A percentile compares a stretch with the other conserved stretches of the same genome.
phyloP scores from a whole-genome alignment of 2,888 invertebrate species.

The Chrysotoxum bicinctum region DNA sequence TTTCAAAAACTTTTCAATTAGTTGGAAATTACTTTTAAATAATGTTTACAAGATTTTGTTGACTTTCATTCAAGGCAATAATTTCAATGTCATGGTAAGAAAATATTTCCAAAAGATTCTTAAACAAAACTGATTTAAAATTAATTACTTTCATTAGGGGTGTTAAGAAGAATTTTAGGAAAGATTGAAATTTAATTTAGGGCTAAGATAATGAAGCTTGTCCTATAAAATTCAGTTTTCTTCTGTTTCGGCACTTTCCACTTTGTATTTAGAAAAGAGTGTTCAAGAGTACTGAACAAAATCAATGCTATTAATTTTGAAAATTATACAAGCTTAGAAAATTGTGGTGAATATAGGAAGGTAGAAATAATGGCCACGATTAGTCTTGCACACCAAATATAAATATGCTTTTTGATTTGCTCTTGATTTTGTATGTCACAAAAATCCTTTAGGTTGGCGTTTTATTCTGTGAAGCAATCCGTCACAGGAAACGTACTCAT shows the following conservation, averaged over 20 bases:
- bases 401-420: conserved; percentile 54
- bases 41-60: background rate
- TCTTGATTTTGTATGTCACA: conserved; percentile 67
- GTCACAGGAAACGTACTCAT: conserved; percentile 69
- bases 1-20: conserved; percentile 30
- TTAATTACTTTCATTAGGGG: background rate
- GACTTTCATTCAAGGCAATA: background rate
- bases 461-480: conserved; percentile 67
- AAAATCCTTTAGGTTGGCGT: conserved; percentile 71
- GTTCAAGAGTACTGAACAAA: too few relatives aligned
- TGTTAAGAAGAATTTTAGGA: background rate
- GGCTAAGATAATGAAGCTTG: too few relatives aligned
- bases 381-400: too few relatives aligned
- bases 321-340: too few relatives aligned
- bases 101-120: background rate
- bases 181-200: too few relatives aligned
- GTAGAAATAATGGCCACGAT: too few relatives aligned
- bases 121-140: background rate
- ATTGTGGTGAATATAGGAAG: too few relatives aligned
- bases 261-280: too few relatives aligned
- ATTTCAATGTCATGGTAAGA: background rate
- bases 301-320: too few relatives aligned
- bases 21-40: background rate
- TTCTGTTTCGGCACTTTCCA: too few relatives aligned
- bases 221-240: too few relatives aligned